phyloP scores from a whole-genome alignment of 2,888 invertebrate genomes.

The Acronicta psi region DNA sequence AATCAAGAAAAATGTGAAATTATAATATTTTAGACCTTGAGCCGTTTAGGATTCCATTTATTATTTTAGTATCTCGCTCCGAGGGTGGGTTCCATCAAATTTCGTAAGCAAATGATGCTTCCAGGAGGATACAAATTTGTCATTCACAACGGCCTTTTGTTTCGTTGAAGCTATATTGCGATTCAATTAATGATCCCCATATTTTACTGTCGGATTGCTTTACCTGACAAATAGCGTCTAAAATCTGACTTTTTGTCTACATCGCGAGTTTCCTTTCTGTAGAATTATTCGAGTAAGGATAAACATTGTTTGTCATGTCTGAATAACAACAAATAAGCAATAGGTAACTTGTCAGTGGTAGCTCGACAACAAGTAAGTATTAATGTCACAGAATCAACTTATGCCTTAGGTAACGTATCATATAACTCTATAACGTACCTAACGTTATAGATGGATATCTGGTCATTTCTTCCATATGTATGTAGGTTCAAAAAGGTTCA shows the following conservation, averaged over 20 bases:
- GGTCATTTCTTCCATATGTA: too few relatives aligned
- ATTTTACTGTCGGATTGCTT: constrained; percentile 80
- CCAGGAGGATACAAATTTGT: constrained; percentile 76
- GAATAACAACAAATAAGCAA: not conserved
- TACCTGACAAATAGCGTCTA: constrained; percentile 74
- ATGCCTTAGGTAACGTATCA: not conserved
- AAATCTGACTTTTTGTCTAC: constrained; percentile 68
- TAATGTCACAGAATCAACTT: not conserved
- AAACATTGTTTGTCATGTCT: constrained; percentile 1
- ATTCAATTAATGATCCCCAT: constrained; percentile 83
- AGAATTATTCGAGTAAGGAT: constrained; percentile 7
- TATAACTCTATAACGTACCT: too few relatives aligned
- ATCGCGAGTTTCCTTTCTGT: constrained; percentile 41
- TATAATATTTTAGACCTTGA: constrained; percentile 56
- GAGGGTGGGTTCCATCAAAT: constrained; percentile 66
- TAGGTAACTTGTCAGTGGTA: not conserved
- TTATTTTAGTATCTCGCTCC: constrained; percentile 62
- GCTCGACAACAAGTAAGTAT: not conserved
- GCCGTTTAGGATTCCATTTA: constrained; percentile 63
- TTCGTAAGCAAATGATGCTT: constrained; percentile 76
- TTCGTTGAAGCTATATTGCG: constrained; percentile 81
- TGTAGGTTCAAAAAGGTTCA: too few relatives aligned
- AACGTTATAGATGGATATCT: too few relatives aligned
- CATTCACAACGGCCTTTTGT: constrained; percentile 79
- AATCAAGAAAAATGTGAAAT: constrained; percentile 64